Evolutionary conservation across 2,888 invertebrate genomes (phyloP), one percentile per base, ranked within the genome.

Genomic region (Cantharis nigra): DNA sequence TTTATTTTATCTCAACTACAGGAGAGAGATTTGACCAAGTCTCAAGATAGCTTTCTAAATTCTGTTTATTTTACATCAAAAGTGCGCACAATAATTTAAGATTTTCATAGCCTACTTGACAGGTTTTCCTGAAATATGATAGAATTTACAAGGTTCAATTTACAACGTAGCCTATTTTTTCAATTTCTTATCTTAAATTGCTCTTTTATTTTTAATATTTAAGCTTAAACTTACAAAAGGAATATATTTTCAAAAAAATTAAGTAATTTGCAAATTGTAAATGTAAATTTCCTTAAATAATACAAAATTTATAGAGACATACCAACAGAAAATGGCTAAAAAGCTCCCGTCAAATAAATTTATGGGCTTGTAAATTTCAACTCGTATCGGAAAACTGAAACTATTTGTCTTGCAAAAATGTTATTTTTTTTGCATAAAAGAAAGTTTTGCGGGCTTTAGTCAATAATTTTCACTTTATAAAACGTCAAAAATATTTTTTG

Each of bases 321-420:
- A 23, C 23, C 71, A 74, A 14, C 71, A 64, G 23, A 71, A 18
- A 75, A 67, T 71, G 26, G 67, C 71, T 64, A 71, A 49, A 69
- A 72, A 23, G 76, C 26, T 72, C 28, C 72, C 62, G 72, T 76
- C 76, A 76, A 72, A 76, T 63, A 63, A 72, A 76, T 76, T 76
- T 76, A 76, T 76, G 20, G 69, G 69, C 76, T 76, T 76, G 72
- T 76, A 76, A 76, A 76, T 76, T 76, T 76, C 69, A 28, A 69
- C 62, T 76, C 69, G 28, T 76, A 76, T 76, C 69, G 63, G 69
- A 72, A 69, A 72, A 72, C 69, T 72, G 62, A 63, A 76, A 69
- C 72, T 72, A 69, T 75, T 70, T 63, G 76, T 76, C 70, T 72
- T 76, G 49, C 33, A 69, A 76, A 20, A 49, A 33, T 70, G 20